Base-by-base conservation (phyloP, 2,113 vertebrate genomes). In the Daubentonia madagascariensis region DNA sequence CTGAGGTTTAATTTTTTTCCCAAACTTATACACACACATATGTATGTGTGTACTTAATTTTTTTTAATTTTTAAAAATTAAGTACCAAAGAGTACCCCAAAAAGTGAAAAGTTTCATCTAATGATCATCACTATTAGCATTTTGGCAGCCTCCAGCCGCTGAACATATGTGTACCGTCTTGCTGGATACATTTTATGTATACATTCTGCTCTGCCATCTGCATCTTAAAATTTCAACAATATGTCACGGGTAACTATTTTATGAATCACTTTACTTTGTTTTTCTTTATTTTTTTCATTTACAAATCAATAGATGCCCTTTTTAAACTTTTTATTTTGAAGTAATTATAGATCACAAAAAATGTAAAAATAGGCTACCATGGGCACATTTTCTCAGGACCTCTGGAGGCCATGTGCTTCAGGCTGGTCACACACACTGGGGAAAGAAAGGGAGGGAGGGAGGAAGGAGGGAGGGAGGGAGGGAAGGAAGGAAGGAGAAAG, bases 91-190 rank as follows among this genome's bases (percentile, higher is more conserved):
- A 17, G 18, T 14, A 35, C 22, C 48, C 3, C 35, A 22, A 32
- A 14, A 23, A 65, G 32, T 18, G 25, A 70, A 48, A 12, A 25
- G 43, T 18, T n/a, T 8, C 72, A 0, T 61, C n/a, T 17, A 0
- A 40, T 7, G 7, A 12, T 40, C 25, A 3, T 3, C 2, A 5
- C 22, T 35, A 0, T 8, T 17, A 11, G 65, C 2, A 17, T 70
- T 14, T 57, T 16, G 23, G 37, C 54, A 30, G 63, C 40, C 5
- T 8, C 28, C 43, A 0, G 0, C 3, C 13, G 1, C 45, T n/a
- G 79, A 73, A 54, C 79, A 5, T 2, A 1, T 8, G 59, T 22
- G 72, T 12, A 5, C 63, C 12, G 0, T 45, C 25, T 22, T 22
- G 8, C 43, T 13, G 35, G 17, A 0, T 23, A 1, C 17, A 6